These are phyloP conservation scores for Apis mellifera DNA, from an alignment of 1,140 invertebrate species.

Conservation along the genomic window DNA sequence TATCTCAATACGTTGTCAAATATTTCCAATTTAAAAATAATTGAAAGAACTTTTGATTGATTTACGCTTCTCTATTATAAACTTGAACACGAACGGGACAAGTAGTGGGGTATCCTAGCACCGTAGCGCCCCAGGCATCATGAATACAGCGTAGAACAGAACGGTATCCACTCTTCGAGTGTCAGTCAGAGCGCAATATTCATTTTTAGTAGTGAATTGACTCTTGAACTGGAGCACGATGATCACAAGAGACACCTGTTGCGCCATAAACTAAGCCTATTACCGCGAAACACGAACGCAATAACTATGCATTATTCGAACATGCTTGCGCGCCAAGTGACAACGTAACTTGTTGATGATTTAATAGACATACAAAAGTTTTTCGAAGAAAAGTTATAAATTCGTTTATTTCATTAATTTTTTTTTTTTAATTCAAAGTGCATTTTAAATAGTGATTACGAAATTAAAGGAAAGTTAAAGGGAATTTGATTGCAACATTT, in stretches of 20 bases:
- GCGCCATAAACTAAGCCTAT: conserved; percentile 24
- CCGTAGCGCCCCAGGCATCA: conserved; percentile 7
- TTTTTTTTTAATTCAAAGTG: neutral
- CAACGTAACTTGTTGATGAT: neutral
- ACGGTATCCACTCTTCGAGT: conserved; percentile 33
- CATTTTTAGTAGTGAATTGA: conserved; percentile 43
- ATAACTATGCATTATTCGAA: neutral
- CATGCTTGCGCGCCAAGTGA: neutral
- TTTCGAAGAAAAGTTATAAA: neutral
- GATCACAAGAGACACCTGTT: conserved; percentile 49
- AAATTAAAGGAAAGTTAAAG: neutral
- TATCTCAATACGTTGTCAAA: neutral
- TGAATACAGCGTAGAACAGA: neutral
- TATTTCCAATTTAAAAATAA: neutral
- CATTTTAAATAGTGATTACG: neutral
- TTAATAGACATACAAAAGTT: neutral
- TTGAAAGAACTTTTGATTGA: neutral
- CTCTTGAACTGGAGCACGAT: conserved; percentile 30
- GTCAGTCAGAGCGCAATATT: conserved; percentile 8
- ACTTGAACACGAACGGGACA: neutral
- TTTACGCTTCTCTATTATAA: conserved; percentile 8
- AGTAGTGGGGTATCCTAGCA: conserved; percentile 36
- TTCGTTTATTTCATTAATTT: neutral
- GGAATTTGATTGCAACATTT: conserved; percentile 1
- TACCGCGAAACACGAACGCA: conserved; percentile 10